Percentiles rank a stretch among this genome's conserved stretches.
phyloP scores from a whole-genome alignment of 2,888 invertebrate genomes.

The Xestia rhomboidea region DNA sequence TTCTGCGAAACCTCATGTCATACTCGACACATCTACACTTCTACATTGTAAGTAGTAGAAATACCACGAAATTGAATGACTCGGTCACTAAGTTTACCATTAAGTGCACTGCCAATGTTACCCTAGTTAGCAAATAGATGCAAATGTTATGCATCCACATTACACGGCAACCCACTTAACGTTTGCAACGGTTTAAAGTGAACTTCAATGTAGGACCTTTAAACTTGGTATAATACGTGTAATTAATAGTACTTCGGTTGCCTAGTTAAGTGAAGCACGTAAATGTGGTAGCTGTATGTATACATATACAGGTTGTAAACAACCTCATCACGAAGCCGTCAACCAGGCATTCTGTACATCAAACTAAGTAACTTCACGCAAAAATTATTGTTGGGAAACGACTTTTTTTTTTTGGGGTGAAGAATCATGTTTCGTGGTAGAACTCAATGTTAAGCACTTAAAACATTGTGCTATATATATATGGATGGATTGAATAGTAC shows the following conservation, averaged over 20 bases:
- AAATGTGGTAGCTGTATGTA: background rate
- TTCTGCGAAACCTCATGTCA: constrained; percentile 54
- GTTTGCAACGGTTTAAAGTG: constrained; percentile 65
- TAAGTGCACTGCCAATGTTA: constrained; percentile 46
- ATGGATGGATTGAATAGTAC: no score
- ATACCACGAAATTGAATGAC: constrained; percentile 53
- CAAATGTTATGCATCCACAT: constrained; percentile 61
- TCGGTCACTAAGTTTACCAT: constrained; percentile 57
- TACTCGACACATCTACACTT: constrained; percentile 1
- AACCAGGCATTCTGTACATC: no score
- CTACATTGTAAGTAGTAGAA: constrained; percentile 7
- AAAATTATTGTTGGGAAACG: no score
- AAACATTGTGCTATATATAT: no score
- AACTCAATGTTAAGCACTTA: no score
- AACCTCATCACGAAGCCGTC: no score
- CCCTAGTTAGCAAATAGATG: constrained; percentile 60
- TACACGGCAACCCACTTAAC: constrained; percentile 63
- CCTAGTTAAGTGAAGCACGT: background rate
- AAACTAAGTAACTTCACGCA: no score
- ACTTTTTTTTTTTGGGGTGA: no score
- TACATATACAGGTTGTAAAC: no score
- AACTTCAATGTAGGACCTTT: constrained; percentile 74
- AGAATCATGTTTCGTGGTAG: no score
- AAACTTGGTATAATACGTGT: constrained; percentile 63
- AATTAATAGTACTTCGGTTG: constrained; percentile 25